A percentile compares a stretch with the other conserved stretches of the same genome.
These are phyloP conservation scores for Perca flavescens DNA, from an alignment of 2,113 vertebrate genomes.

Conservation along the genomic window DNA sequence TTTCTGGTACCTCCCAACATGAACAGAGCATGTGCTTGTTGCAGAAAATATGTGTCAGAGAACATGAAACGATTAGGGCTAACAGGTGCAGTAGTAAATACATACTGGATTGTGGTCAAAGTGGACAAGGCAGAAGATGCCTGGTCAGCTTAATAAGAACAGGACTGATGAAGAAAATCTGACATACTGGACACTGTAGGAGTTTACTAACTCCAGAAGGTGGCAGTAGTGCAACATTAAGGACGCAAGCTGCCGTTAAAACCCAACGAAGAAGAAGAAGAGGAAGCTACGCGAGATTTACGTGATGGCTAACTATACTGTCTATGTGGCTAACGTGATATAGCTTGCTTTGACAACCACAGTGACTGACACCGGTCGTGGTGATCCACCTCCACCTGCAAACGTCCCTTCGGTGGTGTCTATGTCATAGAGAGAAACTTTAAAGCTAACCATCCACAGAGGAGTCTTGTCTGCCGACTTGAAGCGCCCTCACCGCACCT, in stretches of 20 bases:
- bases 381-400: conserved; percentile 30
- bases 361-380: conserved; percentile 70
- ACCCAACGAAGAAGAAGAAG: not conserved
- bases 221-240: not conserved
- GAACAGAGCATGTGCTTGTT: too few relatives aligned
- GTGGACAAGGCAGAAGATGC: not conserved
- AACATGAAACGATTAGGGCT: too few relatives aligned
- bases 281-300: conserved; percentile 63
- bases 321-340: conserved; percentile 62
- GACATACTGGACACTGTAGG: not conserved
- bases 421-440: not conserved
- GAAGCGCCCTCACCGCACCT: not conserved
- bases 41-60: too few relatives aligned
- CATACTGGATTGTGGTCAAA: not conserved
- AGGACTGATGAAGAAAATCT: not conserved
- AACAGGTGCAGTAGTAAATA: not conserved
- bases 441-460: not conserved
- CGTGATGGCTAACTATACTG: conserved; percentile 57
- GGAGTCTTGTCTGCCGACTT: conserved; percentile 19
- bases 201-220: not conserved
- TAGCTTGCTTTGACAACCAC: conserved; percentile 60
- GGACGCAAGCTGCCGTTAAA: not conserved
- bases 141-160: too few relatives aligned
- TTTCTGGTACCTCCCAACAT: too few relatives aligned
- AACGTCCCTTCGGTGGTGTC: not conserved